phyloP scores from a whole-genome alignment of 2,113 vertebrate species.

The Colaptes auratus region DNA sequence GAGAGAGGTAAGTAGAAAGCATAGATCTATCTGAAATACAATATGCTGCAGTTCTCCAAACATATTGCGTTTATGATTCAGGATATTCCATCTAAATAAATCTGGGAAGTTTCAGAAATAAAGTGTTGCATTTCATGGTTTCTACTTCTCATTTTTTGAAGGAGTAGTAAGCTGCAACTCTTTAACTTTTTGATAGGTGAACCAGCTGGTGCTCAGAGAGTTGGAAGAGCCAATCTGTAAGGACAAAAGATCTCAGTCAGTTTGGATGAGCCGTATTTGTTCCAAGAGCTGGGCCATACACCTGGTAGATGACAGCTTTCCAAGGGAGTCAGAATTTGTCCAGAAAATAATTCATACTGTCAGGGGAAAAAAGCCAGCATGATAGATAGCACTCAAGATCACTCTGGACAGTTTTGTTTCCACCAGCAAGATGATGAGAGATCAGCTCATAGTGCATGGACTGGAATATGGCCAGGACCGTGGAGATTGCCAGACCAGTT shows the following conservation, averaged over 20 bases:
- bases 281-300: not conserved
- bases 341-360: not conserved
- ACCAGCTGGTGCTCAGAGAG: not conserved
- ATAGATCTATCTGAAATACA: not conserved
- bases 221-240: not conserved
- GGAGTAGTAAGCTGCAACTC: not conserved
- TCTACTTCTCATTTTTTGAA: not conserved
- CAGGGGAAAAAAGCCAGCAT: not conserved
- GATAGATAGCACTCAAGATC: not conserved
- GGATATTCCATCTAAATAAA: not conserved
- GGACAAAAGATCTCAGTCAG: not conserved
- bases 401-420: slow-evolving; percentile 13
- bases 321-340: not conserved
- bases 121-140: not conserved
- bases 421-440: not conserved
- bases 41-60: not conserved
- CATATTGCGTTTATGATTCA: not conserved
- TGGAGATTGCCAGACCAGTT: not conserved
- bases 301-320: not conserved
- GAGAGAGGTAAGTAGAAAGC: not conserved
- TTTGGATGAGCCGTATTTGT: not conserved
- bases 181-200: not conserved
- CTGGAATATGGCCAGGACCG: not conserved
- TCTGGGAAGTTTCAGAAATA: slow-evolving; percentile 24
- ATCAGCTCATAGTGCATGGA: not conserved